Conservation (phyloP, 2,113 vertebrate genomes). For the Genyomyrus donnyi region DNA sequence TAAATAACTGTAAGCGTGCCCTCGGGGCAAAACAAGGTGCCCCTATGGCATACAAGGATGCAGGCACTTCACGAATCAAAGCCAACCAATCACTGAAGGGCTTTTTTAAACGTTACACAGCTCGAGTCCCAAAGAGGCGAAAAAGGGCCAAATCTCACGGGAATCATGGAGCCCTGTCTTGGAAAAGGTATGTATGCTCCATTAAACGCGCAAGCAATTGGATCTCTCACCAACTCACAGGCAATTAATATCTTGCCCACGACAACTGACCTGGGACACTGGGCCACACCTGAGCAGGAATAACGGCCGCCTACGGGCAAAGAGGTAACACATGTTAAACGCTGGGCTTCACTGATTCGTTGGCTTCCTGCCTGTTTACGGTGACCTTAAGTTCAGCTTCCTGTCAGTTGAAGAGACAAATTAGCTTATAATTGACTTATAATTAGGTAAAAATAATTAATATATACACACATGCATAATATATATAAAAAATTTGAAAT, state of each 20-base stretch:
- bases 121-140: constrained; percentile 61
- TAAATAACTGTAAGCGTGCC: constrained; percentile 40
- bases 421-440: not conserved
- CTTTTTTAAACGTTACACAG: constrained; percentile 28
- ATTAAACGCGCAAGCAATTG: constrained; percentile 62
- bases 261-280: constrained; percentile 39
- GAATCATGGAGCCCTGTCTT: constrained; percentile 41
- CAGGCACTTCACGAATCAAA: constrained; percentile 41
- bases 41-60: constrained; percentile 41
- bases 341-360: constrained; percentile 46
- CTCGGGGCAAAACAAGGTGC: constrained; percentile 33
- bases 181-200: constrained; percentile 60
- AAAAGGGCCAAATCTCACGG: constrained; percentile 66
- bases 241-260: constrained; percentile 53
- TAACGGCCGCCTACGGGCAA: constrained; percentile 31
- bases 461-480: not conserved
- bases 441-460: not conserved
- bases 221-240: constrained; percentile 42
- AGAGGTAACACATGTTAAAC: constrained; percentile 43
- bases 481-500: not conserved
- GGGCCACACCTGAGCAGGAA: constrained; percentile 56
- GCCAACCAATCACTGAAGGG: constrained; percentile 40
- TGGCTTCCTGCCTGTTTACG: constrained; percentile 39
- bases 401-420: not conserved
- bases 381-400: not conserved